Conservation (phyloP, 1,140 invertebrate genomes). For the Drosophila micromelanica region DNA sequence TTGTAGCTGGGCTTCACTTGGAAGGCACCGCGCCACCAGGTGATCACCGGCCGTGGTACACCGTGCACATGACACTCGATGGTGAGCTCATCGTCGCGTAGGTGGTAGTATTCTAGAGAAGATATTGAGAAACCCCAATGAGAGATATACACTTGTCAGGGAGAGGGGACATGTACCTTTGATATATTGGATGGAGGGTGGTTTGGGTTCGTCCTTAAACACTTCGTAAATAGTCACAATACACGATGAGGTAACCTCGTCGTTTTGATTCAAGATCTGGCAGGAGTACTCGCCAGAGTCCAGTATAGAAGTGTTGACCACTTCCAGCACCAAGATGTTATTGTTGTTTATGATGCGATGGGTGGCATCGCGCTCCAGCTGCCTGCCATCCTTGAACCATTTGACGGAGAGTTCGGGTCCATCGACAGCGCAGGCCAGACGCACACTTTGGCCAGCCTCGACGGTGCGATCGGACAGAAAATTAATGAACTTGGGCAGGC, state of each 20-base stretch:
- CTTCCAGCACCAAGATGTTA: conserved; percentile 91
- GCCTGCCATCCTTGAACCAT: conserved; percentile 92
- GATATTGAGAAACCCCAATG: neutral
- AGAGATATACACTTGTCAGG: conserved; percentile 7
- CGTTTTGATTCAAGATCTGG: conserved; percentile 90
- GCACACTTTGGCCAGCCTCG: conserved; percentile 89
- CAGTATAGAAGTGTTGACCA: conserved; percentile 87
- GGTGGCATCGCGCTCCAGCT: conserved; percentile 85
- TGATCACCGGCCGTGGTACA: conserved; percentile 72
- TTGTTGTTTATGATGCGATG: conserved; percentile 87
- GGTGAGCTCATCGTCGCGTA: conserved; percentile 82
- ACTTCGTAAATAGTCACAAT: conserved; percentile 84
- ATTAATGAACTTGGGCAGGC: conserved; percentile 85
- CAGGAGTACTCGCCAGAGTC: conserved; percentile 92
- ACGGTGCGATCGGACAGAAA: conserved; percentile 91
- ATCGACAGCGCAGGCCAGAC: conserved; percentile 93
- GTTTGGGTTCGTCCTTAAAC: conserved; percentile 83
- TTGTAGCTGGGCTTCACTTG: conserved; percentile 80
- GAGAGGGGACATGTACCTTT: conserved; percentile 64
- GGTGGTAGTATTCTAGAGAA: conserved; percentile 78
- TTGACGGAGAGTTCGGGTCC: conserved; percentile 91
- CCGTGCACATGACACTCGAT: conserved; percentile 81
- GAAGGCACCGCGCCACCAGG: conserved; percentile 78
- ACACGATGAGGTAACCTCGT: conserved; percentile 89
- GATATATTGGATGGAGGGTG: conserved; percentile 80